Evolutionary conservation across 2,797 vertebrate species (phyloP), one percentile per base, ranked within the genome.

Genomic region (Phaenicophaeus curvirostris): DNA sequence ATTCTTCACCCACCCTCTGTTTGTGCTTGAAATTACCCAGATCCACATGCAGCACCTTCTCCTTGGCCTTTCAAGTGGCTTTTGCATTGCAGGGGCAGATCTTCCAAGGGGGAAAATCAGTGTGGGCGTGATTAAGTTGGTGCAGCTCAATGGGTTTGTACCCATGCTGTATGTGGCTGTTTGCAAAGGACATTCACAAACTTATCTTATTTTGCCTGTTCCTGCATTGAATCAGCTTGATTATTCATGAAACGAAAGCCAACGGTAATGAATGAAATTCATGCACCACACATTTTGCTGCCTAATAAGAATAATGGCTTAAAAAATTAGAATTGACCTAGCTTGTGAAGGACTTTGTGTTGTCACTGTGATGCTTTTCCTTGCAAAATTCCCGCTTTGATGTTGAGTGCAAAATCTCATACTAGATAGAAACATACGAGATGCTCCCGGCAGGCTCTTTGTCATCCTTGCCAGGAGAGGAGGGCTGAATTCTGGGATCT

Each of bases 91-190:
- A 30, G 15, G n/a, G 10, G 5, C 31, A n/a, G 31, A 59, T 48
- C 18, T 16, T 67, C 62, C 1, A 4, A 4, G 27, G n/a, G 13
- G 31, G 50, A 28, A 62, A 76, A 50, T n/a, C 50, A 15, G 2
- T 1, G 21, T 35, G 46, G 39, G 7, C 25, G 28, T 3, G 4
- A 15, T 46, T 53, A 20, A 9, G 27, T 33, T n/a, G 21, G 23
- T 6, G 30, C 6, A 30, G 21, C 25, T 65, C 23, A 0, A 2
- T 4, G 17, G 7, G 11, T 62, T 71, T 65, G 35, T 28, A 53
- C n/a, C 44, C 5, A 0, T 3, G 5, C 13, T 12, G 4, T 8
- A 16, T 5, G 25, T 35, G 69, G 37, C 33, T 17, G 1, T 25
- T 67, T 1, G 1, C 24, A 41, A 76, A 84, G n/a, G n/a, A 55